Percentiles rank a stretch among this genome's conserved stretches.
phyloP scores from a whole-genome alignment of 2,113 vertebrate species.

The Chloebia gouldiae region DNA sequence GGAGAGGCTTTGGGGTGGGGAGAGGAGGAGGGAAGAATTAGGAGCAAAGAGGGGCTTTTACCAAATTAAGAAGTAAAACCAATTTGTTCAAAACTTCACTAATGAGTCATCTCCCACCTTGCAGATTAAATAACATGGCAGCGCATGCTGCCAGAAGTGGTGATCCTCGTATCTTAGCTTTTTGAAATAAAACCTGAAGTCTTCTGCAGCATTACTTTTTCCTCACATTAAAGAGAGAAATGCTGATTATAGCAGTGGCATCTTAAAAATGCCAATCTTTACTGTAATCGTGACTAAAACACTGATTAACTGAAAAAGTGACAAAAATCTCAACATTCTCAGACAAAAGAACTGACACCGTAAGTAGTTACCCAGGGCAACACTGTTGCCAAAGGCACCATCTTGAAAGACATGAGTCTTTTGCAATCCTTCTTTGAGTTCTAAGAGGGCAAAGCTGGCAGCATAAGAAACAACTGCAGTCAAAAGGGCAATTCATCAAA shows the following conservation, averaged over 20 bases:
- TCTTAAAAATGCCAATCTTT: not conserved
- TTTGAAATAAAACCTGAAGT: not conserved
- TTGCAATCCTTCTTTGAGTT: not conserved
- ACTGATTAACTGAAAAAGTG: not conserved
- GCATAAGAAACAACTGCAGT: not conserved
- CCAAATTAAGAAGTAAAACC: not conserved
- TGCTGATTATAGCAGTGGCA: not conserved
- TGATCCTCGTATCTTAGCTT: not conserved
- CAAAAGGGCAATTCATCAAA: not conserved
- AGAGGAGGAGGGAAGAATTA: not conserved
- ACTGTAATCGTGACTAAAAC: not conserved
- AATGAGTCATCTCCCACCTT: not conserved
- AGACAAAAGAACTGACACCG: not conserved
- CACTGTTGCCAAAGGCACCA: not conserved
- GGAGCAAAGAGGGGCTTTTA: not conserved
- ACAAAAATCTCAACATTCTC: not conserved
- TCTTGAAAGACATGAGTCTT: not conserved
- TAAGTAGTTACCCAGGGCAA: not conserved
- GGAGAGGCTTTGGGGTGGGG: fast-evolving
- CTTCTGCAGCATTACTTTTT: not conserved
- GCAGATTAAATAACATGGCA: not conserved
- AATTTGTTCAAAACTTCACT: not conserved
- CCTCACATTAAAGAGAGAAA: not conserved
- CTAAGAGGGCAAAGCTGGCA: not conserved
- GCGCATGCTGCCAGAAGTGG: not conserved